These are phyloP conservation scores for Reticulitermes lucifugus DNA, from an alignment of 2,888 invertebrate genomes.

Conservation along the genomic window DNA sequence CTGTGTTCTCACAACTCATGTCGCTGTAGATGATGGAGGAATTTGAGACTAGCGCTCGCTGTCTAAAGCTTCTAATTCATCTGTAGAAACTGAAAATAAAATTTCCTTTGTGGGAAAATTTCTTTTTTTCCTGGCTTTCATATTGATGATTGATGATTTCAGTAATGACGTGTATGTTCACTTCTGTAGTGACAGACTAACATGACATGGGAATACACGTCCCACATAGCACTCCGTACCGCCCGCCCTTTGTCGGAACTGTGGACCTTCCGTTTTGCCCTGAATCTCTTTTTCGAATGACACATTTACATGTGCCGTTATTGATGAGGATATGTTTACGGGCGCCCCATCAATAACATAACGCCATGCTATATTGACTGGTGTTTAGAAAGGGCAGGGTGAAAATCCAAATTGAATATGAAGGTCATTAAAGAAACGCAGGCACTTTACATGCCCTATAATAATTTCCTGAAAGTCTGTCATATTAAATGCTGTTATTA, in stretches of 20 bases:
- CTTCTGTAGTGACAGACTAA: background rate
- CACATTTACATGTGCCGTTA: conserved; percentile 7
- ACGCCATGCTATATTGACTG: background rate
- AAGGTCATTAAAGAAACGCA: background rate
- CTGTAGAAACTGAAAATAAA: background rate
- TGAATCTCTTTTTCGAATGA: background rate
- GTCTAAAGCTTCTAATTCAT: too few species aligned
- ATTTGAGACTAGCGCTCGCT: too few species aligned
- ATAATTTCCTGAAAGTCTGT: background rate
- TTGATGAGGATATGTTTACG: background rate
- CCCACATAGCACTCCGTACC: background rate
- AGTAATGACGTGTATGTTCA: background rate
- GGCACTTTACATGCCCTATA: background rate
- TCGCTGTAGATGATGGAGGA: too few species aligned
- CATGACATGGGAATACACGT: background rate
- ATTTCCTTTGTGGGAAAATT: background rate
- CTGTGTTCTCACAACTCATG: too few species aligned
- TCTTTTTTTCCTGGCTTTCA: background rate
- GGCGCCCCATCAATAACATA: background rate
- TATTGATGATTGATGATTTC: conserved; percentile 14
- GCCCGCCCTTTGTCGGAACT: too few species aligned
- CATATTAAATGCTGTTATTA: background rate
- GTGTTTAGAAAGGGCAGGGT: background rate
- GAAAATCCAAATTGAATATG: too few species aligned
- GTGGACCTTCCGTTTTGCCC: too few species aligned